Base-by-base conservation (phyloP, 2,888 invertebrate species). In the Pandemis corylana region DNA sequence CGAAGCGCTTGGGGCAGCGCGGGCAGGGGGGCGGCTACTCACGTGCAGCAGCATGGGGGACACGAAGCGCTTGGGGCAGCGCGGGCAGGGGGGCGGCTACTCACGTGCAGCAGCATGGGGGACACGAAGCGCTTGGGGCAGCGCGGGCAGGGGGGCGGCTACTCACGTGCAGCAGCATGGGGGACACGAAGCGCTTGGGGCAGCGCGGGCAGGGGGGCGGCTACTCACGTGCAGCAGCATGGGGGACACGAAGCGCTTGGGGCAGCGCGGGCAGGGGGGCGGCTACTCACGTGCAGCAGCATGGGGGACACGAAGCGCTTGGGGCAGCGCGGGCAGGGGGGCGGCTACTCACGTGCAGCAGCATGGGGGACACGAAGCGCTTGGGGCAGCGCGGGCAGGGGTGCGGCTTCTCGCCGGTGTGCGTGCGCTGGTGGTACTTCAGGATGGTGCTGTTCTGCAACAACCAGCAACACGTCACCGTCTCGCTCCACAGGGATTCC, bases 381-480 rank as follows among this genome's bases (percentile, higher is more conserved):
- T 74, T 74, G 7, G 68, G 64, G 20, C 69, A 74, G 0, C 73
- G 65, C 59, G 73, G 68, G 42, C 73, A 74, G 13, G 59, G 7
- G 63, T 68, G 68, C 6, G 72, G 72, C 15, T 65, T 59, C 65
- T 74, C 73, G 5, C 73, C 73, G 7, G 73, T 69, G 46, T 73
- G 73, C 7, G 67, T 51, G 59, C 61, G 69, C 0, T 79, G 66
- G 72, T 92, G 92, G 3, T 90, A 87, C 90, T 90, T 66, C 61
- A 77, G 69, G 28, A 68, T 70, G 15, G 76, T 66, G 46, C 64
- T 56, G 71, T 70, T 66, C 76, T 74, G 74, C 9, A 42, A 67
- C 41, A 81, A n/a, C 42, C 41, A 28, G 13, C 5, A 7, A 42
- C 5, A 46, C 28, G 28, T 36, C 28, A 36, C 28, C 28, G 28